Evolutionary conservation across 2,888 invertebrate genomes (phyloP).

Genomic region (Orthosia gracilis): DNA sequence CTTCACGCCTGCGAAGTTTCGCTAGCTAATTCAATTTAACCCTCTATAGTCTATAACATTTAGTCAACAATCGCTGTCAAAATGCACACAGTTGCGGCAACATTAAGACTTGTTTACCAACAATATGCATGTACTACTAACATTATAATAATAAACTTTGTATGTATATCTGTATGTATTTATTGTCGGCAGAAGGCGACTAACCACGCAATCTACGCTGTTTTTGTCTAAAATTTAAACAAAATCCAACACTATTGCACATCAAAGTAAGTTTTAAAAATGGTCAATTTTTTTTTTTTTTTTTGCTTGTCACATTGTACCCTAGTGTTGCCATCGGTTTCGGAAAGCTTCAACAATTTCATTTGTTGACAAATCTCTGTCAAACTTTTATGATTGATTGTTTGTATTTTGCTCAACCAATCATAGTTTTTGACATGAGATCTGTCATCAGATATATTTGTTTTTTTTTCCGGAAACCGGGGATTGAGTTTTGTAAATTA

Average conservation of each 20-base stretch:
- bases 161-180: constrained; percentile 76
- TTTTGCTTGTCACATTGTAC: constrained; percentile 28
- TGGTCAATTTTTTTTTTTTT: background rate
- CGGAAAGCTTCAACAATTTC: constrained; percentile 6
- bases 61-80: constrained; percentile 18
- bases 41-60: background rate
- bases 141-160: constrained; percentile 56
- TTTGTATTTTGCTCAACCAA: constrained; percentile 13
- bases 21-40: background rate
- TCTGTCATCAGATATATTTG: constrained; percentile 12
- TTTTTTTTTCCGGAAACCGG: background rate
- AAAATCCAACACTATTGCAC: constrained; percentile 76
- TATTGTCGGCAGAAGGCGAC: constrained; percentile 82
- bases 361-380: constrained; percentile 5
- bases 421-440: constrained; percentile 11
- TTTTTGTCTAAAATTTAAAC: constrained; percentile 73
- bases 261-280: constrained; percentile 79
- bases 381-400: constrained; percentile 31
- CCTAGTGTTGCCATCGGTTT: constrained; percentile 4
- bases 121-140: constrained; percentile 59
- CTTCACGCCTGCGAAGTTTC: background rate
- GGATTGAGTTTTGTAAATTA: constrained; percentile 5
- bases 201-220: constrained; percentile 75
- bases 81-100: constrained; percentile 20
- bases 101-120: constrained; percentile 3